These are phyloP conservation scores for Cyphomyrus discorhynchus DNA, from an alignment of 2,113 vertebrate genomes.

Conservation along the genomic window DNA sequence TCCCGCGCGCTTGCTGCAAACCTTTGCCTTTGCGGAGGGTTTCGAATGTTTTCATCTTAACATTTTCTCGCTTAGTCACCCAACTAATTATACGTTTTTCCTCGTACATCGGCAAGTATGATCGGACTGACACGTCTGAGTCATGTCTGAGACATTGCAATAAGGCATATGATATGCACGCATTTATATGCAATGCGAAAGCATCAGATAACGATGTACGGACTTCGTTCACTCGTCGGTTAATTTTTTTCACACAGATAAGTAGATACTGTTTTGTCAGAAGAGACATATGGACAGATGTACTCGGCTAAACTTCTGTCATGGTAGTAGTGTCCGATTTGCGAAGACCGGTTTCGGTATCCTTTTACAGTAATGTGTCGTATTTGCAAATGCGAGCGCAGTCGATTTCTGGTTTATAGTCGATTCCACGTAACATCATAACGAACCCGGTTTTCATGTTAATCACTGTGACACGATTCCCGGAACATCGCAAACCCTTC, in stretches of 20 bases:
- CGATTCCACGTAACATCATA: not conserved
- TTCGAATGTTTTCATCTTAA: not conserved
- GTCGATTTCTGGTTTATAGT: not conserved
- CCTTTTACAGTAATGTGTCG: not conserved
- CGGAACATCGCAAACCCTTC: not conserved
- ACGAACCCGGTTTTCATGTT: not conserved
- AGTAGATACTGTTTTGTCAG: not conserved
- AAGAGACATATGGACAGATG: not conserved
- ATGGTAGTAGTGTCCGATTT: not conserved
- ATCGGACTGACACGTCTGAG: not conserved
- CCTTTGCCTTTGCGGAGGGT: not conserved
- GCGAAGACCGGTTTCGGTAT: not conserved
- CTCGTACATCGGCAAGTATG: not conserved
- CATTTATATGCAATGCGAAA: not conserved
- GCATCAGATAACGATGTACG: not conserved
- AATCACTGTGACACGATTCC: not conserved
- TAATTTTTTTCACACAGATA: not conserved
- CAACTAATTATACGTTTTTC: constrained; percentile 6
- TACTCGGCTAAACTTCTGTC: not conserved
- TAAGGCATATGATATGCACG: not conserved
- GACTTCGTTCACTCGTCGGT: not conserved
- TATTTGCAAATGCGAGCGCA: not conserved
- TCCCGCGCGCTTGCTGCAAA: not conserved
- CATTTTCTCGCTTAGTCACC: not conserved
- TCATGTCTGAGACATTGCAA: not conserved